A percentile compares a stretch with the other conserved stretches of the same genome.
Conservation (phyloP, 2,797 vertebrate genomes). For the Capromys pilorides region DNA sequence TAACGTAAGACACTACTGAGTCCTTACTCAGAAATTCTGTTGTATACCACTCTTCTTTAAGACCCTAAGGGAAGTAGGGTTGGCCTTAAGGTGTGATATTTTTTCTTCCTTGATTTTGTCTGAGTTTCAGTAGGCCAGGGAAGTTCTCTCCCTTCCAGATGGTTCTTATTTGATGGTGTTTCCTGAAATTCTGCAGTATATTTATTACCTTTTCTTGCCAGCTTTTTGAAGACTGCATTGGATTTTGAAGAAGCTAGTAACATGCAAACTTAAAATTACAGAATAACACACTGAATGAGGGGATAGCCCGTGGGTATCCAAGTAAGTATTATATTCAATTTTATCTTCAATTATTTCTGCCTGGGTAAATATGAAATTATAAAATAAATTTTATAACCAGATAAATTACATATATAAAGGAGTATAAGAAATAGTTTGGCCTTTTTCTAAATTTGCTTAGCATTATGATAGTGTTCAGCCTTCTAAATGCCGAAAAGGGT, state of each 20-base stretch:
- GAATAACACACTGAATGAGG: background rate
- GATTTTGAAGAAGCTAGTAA: background rate
- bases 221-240: background rate
- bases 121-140: constrained; percentile 7
- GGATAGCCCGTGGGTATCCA: background rate
- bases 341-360: background rate
- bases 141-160: background rate
- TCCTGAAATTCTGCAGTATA: constrained; percentile 1
- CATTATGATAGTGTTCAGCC: background rate
- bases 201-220: background rate
- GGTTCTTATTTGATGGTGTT: background rate
- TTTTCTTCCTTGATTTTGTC: constrained; percentile 28
- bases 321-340: background rate
- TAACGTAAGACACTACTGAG: background rate
- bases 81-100: background rate
- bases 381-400: background rate
- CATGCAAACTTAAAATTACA: background rate
- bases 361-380: background rate
- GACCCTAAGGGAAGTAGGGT: background rate
- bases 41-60: background rate
- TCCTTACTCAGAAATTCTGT: background rate
- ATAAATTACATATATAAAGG: background rate
- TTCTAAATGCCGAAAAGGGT: background rate
- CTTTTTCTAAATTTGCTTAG: background rate
- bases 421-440: background rate